Conservation (phyloP, 2,113 vertebrate genomes). For the Mola mola region DNA sequence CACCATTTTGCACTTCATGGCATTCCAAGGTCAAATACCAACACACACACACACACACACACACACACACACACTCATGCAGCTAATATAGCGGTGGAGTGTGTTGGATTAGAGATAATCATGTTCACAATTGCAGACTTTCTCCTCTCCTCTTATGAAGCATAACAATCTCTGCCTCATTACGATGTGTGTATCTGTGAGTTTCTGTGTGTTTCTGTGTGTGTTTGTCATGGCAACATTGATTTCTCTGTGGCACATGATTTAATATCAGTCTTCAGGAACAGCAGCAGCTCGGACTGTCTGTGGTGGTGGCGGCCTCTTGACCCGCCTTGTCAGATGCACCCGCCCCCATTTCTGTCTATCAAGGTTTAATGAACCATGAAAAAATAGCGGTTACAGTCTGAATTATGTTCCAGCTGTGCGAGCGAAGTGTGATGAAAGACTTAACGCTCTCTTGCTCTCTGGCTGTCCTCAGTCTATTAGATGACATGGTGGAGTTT, state of each 20-base stretch:
- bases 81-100: conserved; percentile 20
- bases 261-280: conserved; percentile 9
- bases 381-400: background rate
- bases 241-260: background rate
- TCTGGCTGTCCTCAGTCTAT: background rate
- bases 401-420: background rate
- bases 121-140: conserved; percentile 47
- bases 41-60: conserved; percentile 4
- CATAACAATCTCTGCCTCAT: conserved; percentile 25
- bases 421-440: conserved; percentile 2
- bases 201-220: conserved; percentile 9
- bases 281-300: background rate
- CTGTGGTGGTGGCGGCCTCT: conserved; percentile 3
- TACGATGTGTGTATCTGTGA: conserved; percentile 20
- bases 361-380: conserved; percentile 21
- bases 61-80: conserved; percentile 15
- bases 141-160: conserved; percentile 30
- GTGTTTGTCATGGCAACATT: background rate
- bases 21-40: conserved; percentile 12
- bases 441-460: conserved; percentile 1
- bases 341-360: background rate
- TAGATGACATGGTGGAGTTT: no score
- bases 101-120: conserved; percentile 57
- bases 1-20: no score
- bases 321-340: conserved; percentile 3